Conservation (phyloP, 1,140 invertebrate genomes). For the Drosophila nigrodunni region DNA sequence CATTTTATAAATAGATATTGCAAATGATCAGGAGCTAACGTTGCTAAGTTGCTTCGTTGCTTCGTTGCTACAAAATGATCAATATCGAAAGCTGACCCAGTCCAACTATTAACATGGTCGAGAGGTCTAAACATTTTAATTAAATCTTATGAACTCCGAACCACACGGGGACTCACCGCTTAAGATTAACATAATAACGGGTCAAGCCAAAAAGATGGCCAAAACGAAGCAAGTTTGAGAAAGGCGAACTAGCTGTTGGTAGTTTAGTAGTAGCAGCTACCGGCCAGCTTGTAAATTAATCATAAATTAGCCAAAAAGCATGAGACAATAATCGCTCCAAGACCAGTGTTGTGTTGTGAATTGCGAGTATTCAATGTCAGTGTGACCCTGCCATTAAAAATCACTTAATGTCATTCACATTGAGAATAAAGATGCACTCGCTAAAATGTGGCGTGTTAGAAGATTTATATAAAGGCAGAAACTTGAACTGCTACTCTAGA, state of each 20-base stretch:
- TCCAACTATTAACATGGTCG: conserved; percentile 30
- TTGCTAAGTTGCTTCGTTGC: no score
- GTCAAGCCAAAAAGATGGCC: not conserved
- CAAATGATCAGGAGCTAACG: conserved; percentile 4
- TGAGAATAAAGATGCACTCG: conserved; percentile 55
- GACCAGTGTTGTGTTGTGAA: not conserved
- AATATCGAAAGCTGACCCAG: conserved; percentile 41
- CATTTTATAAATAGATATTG: conserved; percentile 28
- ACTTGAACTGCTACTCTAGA: conserved; percentile 7
- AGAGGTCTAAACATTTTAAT: conserved; percentile 40
- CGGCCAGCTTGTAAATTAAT: conserved; percentile 42
- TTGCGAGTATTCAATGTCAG: conserved; percentile 17
- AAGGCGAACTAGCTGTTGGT: conserved; percentile 16
- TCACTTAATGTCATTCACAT: conserved; percentile 58
- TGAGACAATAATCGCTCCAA: conserved; percentile 22
- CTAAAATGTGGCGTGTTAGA: conserved; percentile 62
- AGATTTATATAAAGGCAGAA: conserved; percentile 47
- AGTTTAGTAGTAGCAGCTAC: conserved; percentile 10
- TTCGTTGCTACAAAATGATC: conserved; percentile 4
- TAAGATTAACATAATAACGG: conserved; percentile 65
- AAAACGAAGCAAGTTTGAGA: conserved; percentile 34
- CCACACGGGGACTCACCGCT: conserved; percentile 57
- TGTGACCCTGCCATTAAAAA: conserved; percentile 65
- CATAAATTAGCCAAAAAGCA: conserved; percentile 49
- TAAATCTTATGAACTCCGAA: conserved; percentile 52